These are phyloP conservation scores for Troides helena DNA, from an alignment of 2,888 invertebrate genomes.

Conservation along the genomic window DNA sequence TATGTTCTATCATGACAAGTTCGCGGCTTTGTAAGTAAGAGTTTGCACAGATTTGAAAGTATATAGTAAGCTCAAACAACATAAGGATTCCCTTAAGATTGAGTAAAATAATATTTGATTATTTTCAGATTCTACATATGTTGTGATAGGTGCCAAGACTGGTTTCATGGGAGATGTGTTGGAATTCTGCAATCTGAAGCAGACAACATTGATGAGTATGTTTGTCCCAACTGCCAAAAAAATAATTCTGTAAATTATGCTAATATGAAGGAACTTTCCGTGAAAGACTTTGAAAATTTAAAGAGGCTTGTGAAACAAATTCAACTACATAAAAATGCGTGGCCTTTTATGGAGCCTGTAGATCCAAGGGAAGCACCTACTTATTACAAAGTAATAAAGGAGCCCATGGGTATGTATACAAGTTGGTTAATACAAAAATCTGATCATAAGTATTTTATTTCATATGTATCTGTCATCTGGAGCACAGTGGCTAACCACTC, in stretches of 20 bases:
- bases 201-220: slow-evolving; percentile 96
- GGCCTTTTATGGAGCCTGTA: slow-evolving; percentile 99
- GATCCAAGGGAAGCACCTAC: slow-evolving; percentile 97
- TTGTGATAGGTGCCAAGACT: slow-evolving; percentile 99
- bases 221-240: slow-evolving; percentile 97
- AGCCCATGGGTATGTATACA: slow-evolving; percentile 92
- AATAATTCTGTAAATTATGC: slow-evolving; percentile 93
- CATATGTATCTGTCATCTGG: too few relatives aligned
- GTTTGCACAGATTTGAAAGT: too few relatives aligned
- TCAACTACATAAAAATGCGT: slow-evolving; percentile 95
- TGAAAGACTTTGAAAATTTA: slow-evolving; percentile 90
- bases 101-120: slow-evolving; percentile 12
- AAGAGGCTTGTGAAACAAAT: slow-evolving; percentile 93
- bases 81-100: not conserved
- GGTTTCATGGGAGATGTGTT: slow-evolving; percentile 99
- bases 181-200: slow-evolving; percentile 96
- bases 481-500: too few relatives aligned
- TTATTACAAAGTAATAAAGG: slow-evolving; percentile 97
- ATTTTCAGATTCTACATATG: slow-evolving; percentile 96
- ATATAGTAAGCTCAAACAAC: too few relatives aligned
- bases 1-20: too few relatives aligned
- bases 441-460: too few relatives aligned
- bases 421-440: not conserved
- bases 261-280: slow-evolving; percentile 91
- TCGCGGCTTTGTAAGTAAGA: too few relatives aligned